Evolutionary conservation across 2,113 vertebrate species (phyloP), one percentile per base, ranked within the genome.

Genomic region (Micronycteris hirsuta): DNA sequence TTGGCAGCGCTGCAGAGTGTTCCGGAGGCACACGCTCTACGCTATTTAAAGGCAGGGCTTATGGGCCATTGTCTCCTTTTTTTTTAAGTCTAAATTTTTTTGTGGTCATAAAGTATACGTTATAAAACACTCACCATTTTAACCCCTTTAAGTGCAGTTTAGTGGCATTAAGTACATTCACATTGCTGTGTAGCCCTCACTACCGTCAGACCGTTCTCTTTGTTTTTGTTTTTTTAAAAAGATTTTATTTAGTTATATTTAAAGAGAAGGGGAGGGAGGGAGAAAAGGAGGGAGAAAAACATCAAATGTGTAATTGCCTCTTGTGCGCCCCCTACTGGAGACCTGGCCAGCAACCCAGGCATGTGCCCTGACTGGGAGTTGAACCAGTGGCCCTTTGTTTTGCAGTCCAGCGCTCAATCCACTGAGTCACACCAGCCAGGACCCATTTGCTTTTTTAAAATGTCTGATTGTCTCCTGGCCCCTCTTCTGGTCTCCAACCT

Each of bases 161-260:
- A 16, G 74, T 33, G 36, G 24, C 36, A 38, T 36, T 5, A 45
- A 56, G 47, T 38, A 41, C 16, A 36, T 43, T 71, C n/a, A 41
- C 8, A 2, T 17, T 47, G 8, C 41, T 28, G 0, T n/a, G 15
- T 14, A 38, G 5, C 54, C 33, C 5, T 81, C 33, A 33, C 14
- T 1, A 11, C 45, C 31, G 10, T 26, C 0, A 0, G 47, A 38
- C 19, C 2, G 1, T 33, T 56, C 11, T 86, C 54, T 56, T 9
- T 22, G 6, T 22, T 14, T 49, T 49, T 49, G 0, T 58, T 58
- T 58, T 24, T 58, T 58, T 24, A 9, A 24, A 9, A 24, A 56
- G 19, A 10, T 58, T 58, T 58, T 58, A 58, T 24, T 24, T 58
- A 58, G 9, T 58, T 58, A 10, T 58, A 58, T 56, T 22, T 56